phyloP scores from a whole-genome alignment of 2,797 vertebrate species.

The Neosilurus mollespiculum region DNA sequence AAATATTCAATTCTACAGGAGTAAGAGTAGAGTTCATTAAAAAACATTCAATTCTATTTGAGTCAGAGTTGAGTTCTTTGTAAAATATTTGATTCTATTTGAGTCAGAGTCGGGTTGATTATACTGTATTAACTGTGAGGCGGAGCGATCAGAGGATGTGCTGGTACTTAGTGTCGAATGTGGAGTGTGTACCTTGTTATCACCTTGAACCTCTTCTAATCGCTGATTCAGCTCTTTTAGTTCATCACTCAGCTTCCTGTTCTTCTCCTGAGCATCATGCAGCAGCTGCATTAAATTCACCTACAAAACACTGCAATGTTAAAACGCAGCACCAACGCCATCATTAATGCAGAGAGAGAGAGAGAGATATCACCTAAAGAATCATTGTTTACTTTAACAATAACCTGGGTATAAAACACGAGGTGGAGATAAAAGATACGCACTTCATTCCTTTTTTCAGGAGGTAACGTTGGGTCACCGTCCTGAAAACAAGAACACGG shows the following conservation, averaged over 20 bases:
- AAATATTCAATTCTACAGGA: too few relatives aligned
- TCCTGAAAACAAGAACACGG: slow-evolving; percentile 74
- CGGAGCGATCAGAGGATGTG: background rate
- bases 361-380: background rate
- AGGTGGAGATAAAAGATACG: slow-evolving; percentile 42
- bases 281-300: slow-evolving; percentile 83
- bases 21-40: too few relatives aligned
- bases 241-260: slow-evolving; percentile 85
- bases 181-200: slow-evolving; percentile 86
- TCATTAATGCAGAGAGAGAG: too few relatives aligned
- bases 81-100: too few relatives aligned
- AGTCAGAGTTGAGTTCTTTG: too few relatives aligned
- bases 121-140: background rate
- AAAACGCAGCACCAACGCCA: background rate
- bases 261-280: slow-evolving; percentile 85
- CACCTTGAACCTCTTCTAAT: slow-evolving; percentile 91
- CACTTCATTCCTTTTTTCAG: slow-evolving; percentile 95
- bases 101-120: too few relatives aligned
- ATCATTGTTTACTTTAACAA: background rate
- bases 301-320: background rate
- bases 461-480: slow-evolving; percentile 88
- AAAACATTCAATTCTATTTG: too few relatives aligned
- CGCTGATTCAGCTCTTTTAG: slow-evolving; percentile 91
- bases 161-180: background rate
- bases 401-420: background rate